Percentiles rank a stretch among this genome's conserved stretches.
These are phyloP conservation scores for Syrista parreyssii DNA, from an alignment of 2,888 invertebrate species.

Conservation along the genomic window DNA sequence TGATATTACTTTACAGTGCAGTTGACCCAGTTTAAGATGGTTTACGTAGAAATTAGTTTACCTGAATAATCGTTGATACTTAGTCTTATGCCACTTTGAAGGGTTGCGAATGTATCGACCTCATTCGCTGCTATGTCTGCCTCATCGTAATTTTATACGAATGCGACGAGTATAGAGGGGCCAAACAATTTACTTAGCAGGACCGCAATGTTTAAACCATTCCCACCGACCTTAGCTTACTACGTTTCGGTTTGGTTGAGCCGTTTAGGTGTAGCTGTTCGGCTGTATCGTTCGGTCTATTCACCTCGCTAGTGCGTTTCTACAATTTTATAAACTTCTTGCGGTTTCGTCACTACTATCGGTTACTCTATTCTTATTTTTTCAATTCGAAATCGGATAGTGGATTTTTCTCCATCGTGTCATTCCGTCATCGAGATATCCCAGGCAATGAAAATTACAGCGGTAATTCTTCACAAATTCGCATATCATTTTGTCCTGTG, in stretches of 20 bases:
- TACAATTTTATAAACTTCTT: constrained; percentile 16
- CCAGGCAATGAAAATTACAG: no score
- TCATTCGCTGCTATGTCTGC: background rate
- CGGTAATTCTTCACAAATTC: background rate
- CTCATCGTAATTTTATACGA: constrained; percentile 35
- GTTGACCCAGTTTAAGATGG: background rate
- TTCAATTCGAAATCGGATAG: background rate
- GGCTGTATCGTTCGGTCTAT: background rate
- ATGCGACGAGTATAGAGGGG: constrained; percentile 27
- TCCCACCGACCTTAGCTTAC: constrained; percentile 32
- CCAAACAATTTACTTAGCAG: constrained; percentile 44
- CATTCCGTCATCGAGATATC: background rate
- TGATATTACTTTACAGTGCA: background rate
- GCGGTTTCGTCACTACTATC: constrained; percentile 16
- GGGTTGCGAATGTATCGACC: background rate
- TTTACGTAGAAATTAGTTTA: background rate
- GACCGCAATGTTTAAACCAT: constrained; percentile 41
- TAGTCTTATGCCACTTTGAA: background rate
- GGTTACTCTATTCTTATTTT: background rate
- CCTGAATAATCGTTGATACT: background rate
- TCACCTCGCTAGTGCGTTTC: background rate
- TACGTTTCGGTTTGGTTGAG: constrained; percentile 22
- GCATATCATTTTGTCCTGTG: background rate
- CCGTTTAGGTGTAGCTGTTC: constrained; percentile 6
- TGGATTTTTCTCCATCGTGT: background rate